Conservation (phyloP, 2,113 vertebrate species). For the Martes martes region DNA sequence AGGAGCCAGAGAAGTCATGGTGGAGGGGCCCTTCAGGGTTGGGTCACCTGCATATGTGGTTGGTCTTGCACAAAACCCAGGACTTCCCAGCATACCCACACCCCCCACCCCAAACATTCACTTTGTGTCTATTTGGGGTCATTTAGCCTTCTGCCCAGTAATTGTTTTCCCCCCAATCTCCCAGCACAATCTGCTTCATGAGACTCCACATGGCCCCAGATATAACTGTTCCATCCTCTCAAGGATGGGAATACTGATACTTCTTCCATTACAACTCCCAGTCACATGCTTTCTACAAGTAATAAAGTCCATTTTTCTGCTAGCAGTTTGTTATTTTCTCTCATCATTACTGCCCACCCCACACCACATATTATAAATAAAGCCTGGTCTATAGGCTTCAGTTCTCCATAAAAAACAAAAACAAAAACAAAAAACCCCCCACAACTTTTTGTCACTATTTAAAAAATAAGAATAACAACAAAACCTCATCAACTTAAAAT, state of each 20-base stretch:
- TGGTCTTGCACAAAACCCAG: neutral
- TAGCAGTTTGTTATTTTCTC: neutral
- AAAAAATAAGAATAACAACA: neutral
- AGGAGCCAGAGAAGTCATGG: neutral
- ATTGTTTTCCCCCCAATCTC: neutral
- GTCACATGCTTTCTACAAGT: neutral
- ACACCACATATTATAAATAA: neutral
- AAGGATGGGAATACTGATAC: neutral
- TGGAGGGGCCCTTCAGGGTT: neutral
- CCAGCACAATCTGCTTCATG: neutral
- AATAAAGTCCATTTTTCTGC: neutral
- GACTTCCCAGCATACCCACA: neutral
- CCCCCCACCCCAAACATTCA: too few species aligned
- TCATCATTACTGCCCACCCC: neutral
- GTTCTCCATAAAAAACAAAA: neutral
- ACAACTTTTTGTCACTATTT: neutral
- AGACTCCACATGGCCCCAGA: neutral
- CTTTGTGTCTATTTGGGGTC: neutral
- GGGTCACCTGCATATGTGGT: too few species aligned
- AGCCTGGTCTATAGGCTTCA: neutral
- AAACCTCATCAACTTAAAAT: neutral
- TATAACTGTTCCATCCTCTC: neutral
- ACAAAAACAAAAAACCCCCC: neutral
- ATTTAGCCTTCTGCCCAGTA: neutral
- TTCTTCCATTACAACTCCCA: neutral